phyloP scores from a whole-genome alignment of 2,797 vertebrate genomes.

The Etheostoma perlongum region DNA sequence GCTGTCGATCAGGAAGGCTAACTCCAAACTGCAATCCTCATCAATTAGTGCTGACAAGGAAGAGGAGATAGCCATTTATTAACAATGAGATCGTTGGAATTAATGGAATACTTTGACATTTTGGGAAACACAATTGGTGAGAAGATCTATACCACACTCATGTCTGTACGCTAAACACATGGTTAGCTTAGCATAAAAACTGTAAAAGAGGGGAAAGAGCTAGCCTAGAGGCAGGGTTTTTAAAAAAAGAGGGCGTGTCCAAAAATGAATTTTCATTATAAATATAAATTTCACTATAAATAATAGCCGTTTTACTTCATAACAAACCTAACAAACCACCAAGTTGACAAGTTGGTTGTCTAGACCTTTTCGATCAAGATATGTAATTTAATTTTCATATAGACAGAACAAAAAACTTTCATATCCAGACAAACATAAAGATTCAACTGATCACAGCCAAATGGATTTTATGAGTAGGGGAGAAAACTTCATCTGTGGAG shows the following conservation, averaged over 20 bases:
- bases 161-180: background rate
- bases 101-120: background rate
- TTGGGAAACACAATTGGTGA: background rate
- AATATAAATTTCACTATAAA: background rate
- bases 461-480: conserved; percentile 9
- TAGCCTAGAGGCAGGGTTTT: background rate
- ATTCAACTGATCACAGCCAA: conserved; percentile 33
- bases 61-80: background rate
- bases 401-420: conserved; percentile 18
- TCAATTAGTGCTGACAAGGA: conserved; percentile 64
- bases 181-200: background rate
- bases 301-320: conserved; percentile 1
- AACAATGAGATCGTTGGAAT: background rate
- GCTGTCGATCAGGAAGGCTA: conserved; percentile 93
- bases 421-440: conserved; percentile 38
- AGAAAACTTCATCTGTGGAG: conserved; percentile 36
- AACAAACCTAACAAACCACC: background rate
- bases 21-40: conserved; percentile 89
- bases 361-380: conserved; percentile 18
- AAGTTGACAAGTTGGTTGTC: conserved; percentile 1
- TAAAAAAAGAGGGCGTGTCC: background rate
- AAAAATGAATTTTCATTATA: background rate
- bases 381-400: conserved; percentile 33
- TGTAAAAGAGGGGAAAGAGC: background rate
- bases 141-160: background rate